Percentiles rank a stretch among this genome's conserved stretches.
Conservation (phyloP, 2,113 vertebrate genomes). For the Strigops habroptila region DNA sequence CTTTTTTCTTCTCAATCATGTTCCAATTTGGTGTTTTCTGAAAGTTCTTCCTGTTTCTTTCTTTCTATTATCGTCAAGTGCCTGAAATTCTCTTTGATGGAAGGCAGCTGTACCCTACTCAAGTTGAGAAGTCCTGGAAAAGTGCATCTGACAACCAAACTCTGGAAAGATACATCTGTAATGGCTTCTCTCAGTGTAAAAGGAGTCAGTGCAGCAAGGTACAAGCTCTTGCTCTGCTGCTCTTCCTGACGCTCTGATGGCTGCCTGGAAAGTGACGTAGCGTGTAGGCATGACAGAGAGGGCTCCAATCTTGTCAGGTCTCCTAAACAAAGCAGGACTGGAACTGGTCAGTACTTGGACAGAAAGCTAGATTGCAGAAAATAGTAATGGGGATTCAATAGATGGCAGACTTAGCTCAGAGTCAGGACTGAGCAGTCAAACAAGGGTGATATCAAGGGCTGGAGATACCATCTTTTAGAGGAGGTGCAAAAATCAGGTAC, state of each 20-base stretch:
- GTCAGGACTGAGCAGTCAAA: neutral
- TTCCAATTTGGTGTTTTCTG: constrained; percentile 24
- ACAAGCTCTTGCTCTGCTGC: neutral
- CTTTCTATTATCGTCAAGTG: constrained; percentile 1
- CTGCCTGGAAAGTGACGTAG: neutral
- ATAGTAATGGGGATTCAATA: constrained; percentile 6
- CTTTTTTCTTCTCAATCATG: neutral
- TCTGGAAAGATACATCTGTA: neutral
- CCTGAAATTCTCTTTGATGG: constrained; percentile 36
- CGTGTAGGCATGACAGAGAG: neutral
- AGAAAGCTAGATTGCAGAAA: neutral
- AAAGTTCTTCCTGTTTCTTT: constrained; percentile 38
- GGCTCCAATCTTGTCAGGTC: neutral
- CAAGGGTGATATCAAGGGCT: accelerated
- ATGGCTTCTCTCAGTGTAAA: neutral
- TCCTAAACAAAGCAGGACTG: neutral
- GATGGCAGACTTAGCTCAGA: constrained; percentile 30
- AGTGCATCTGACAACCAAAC: neutral
- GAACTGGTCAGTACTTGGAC: neutral
- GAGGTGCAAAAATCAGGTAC: neutral
- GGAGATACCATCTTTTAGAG: neutral
- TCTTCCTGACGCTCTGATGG: neutral
- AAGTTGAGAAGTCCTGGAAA: constrained; percentile 2
- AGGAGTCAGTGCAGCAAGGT: neutral
- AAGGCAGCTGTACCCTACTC: constrained; percentile 12